Evolutionary conservation across 1,140 invertebrate genomes (phyloP).

Genomic region (Drosophila obscura): DNA sequence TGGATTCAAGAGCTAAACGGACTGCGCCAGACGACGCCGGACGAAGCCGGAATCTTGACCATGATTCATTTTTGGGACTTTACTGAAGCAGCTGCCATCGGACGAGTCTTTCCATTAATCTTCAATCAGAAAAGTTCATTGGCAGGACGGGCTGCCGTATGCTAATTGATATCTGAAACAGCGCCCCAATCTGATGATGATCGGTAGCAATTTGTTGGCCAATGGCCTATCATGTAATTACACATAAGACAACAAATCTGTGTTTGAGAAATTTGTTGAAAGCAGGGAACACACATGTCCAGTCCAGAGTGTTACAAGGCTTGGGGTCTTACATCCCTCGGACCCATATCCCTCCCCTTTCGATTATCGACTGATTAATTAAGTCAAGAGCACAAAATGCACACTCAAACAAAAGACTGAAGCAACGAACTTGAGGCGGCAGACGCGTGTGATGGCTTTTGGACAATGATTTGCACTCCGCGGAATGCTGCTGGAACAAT

Average conservation of each 20-base stretch:
- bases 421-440: conserved; percentile 68
- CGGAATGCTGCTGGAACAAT: conserved; percentile 37
- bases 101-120: conserved; percentile 31
- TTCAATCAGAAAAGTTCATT: conserved; percentile 43
- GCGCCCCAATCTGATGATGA: conserved; percentile 39
- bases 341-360: background rate
- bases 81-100: conserved; percentile 41
- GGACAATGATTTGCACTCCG: conserved; percentile 20
- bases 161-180: conserved; percentile 46
- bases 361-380: conserved; percentile 52
- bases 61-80: conserved; percentile 32
- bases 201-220: conserved; percentile 52
- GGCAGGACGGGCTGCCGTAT: conserved; percentile 12
- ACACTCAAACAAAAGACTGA: conserved; percentile 68
- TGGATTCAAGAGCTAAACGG: too few relatives aligned
- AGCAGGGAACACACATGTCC: conserved; percentile 16
- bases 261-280: conserved; percentile 14
- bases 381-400: conserved; percentile 15
- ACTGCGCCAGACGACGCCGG: too few relatives aligned
- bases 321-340: too few relatives aligned
- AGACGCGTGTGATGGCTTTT: conserved; percentile 28
- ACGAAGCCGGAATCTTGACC: background rate
- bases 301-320: too few relatives aligned
- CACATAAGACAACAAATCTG: conserved; percentile 43
- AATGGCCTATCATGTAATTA: conserved; percentile 43